These are phyloP conservation scores for Atopsyche davidsoni DNA, from an alignment of 1,140 invertebrate species.

Conservation along the genomic window DNA sequence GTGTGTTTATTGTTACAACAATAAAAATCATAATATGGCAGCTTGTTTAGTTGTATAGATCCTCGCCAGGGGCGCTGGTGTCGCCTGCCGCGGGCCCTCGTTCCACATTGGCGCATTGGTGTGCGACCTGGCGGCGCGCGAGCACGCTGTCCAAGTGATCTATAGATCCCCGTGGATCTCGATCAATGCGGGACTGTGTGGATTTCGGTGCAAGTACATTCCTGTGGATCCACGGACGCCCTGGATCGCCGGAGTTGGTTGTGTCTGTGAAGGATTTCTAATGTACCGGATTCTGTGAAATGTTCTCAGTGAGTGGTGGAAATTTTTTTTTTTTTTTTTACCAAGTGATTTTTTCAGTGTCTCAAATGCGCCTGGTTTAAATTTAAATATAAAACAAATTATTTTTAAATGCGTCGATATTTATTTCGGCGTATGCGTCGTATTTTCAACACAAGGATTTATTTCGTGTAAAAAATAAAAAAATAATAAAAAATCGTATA, in stretches of 20 bases:
- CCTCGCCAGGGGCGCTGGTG: slow-evolving; percentile 15
- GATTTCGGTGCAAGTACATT: background rate
- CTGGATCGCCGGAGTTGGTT: background rate
- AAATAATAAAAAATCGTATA: no score
- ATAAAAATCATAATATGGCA: background rate
- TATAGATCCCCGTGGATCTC: slow-evolving; percentile 15
- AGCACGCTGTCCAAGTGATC: slow-evolving; percentile 9
- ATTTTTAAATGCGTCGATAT: no score
- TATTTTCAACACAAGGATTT: no score
- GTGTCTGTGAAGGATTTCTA: background rate
- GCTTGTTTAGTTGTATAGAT: slow-evolving; percentile 1
- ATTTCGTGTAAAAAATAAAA: no score
- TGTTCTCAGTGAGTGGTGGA: slow-evolving; percentile 3
- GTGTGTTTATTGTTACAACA: background rate
- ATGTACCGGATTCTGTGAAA: background rate
- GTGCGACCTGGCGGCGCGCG: slow-evolving; percentile 18
- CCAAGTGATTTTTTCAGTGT: no score
- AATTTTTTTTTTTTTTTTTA: no score
- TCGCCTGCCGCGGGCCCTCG: slow-evolving; percentile 9
- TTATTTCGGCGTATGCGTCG: no score
- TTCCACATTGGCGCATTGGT: slow-evolving; percentile 28
- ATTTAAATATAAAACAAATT: no score
- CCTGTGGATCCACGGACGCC: background rate
- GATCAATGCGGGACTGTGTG: background rate
- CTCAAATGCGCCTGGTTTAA: no score